phyloP scores from a whole-genome alignment of 2,797 vertebrate species.

The Falco cherrug region DNA sequence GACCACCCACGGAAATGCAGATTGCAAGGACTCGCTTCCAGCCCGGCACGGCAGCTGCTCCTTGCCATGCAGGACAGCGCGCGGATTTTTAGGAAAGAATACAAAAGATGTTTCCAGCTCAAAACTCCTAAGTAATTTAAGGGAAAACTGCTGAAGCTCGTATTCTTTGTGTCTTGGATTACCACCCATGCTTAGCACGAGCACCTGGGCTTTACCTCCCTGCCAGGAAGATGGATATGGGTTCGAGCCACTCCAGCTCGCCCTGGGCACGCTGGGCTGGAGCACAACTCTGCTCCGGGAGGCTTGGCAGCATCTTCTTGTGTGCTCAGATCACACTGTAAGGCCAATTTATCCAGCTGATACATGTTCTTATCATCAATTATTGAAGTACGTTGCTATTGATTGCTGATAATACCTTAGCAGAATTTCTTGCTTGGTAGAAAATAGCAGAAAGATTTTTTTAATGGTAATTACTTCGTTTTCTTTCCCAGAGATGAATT shows the following conservation, averaged over 20 bases:
- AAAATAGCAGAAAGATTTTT: background rate
- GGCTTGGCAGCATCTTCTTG: background rate
- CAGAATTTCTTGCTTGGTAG: background rate
- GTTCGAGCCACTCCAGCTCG: background rate
- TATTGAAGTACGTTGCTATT: background rate
- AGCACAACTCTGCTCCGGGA: background rate
- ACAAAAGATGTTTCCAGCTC: background rate
- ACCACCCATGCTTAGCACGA: background rate
- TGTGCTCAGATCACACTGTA: background rate
- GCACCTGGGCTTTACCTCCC: background rate
- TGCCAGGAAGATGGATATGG: background rate
- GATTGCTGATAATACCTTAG: background rate
- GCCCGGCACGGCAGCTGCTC: background rate
- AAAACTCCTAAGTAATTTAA: background rate
- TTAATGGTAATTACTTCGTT: background rate
- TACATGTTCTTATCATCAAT: background rate
- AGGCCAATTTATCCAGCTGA: too few relatives aligned
- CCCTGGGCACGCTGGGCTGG: background rate
- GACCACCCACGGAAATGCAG: rapidly evolving
- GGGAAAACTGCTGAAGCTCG: background rate
- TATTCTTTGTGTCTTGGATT: background rate
- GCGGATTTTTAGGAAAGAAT: background rate
- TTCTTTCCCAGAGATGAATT: background rate
- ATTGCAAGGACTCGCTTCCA: background rate
- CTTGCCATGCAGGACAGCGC: rapidly evolving